Base-by-base conservation (phyloP, 2,113 vertebrate genomes). In the Psittacula cyanocephala region DNA sequence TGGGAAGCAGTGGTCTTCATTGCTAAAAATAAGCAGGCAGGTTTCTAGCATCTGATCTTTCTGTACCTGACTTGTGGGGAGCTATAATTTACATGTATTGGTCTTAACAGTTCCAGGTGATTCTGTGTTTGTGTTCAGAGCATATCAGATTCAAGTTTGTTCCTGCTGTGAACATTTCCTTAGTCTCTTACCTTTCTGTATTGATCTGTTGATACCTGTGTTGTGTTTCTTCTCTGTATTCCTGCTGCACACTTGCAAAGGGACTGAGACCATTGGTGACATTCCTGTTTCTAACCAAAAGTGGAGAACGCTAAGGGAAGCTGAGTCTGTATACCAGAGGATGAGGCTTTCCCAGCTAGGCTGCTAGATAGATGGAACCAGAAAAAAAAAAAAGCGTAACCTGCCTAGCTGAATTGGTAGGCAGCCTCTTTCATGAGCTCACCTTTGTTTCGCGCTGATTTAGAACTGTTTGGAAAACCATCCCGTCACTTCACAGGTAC, bases 401-500 rank as follows among this genome's bases (percentile, higher is more conserved):
- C 33, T 57, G 8, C 33, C 13, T 57, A 57, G 55, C 19, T 57
- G 33, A n/a, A 57, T 23, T 57, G 20, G 33, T 57, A 27, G 50
- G 43, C 43, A 68, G 35, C 44, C 27, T 70, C 49, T 52, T 35
- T 43, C 7, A 13, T 29, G 47, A 72, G 49, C 33, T 46, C 2
- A 2, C 0, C 0, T 14, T 35, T 47, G 7, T 19, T 93, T 72
- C 69, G 57, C 10, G 6, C 14, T 2, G 7, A 27, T 57, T 64
- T 43, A 63, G 44, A 86, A 4, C 24, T 43, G 52, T 24, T 67
- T 71, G 46, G 33, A 47, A 75, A 87, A 59, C 16, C 5, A 25
- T 41, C 11, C 15, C 11, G 12, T 47, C 1, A 0, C 46, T 39
- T 93, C 15, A 19, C 16, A 15, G 49, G 3, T 52, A 53, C 0